A percentile compares a stretch with the other conserved stretches of the same genome.
Conservation (phyloP, 2,888 invertebrate genomes). For the Amphipyra tragopoginis region DNA sequence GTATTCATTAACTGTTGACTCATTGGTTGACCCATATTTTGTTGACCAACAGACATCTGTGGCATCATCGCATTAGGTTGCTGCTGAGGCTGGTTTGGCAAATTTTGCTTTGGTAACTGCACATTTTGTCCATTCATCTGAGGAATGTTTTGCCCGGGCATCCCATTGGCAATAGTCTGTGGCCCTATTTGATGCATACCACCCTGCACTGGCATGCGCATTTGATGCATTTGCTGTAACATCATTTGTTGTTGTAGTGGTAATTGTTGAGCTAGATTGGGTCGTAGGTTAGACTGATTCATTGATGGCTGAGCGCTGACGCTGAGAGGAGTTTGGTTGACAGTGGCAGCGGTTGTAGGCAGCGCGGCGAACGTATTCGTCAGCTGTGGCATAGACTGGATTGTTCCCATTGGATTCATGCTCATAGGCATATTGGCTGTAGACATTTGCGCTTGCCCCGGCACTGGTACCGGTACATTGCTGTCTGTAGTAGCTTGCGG, state of each 20-base stretch:
- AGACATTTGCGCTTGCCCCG: slow-evolving; percentile 79
- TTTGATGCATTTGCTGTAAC: slow-evolving; percentile 84
- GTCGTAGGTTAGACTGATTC: slow-evolving; percentile 76
- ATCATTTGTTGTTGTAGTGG: slow-evolving; percentile 80
- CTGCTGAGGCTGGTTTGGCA: slow-evolving; percentile 75
- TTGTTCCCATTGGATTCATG: slow-evolving; percentile 74
- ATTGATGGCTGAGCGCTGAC: slow-evolving; percentile 69
- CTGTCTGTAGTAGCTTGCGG: slow-evolving; percentile 78
- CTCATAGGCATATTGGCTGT: slow-evolving; percentile 78
- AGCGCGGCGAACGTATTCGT: slow-evolving; percentile 73
- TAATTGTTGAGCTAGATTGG: slow-evolving; percentile 72
- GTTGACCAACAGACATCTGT: slow-evolving; percentile 74
- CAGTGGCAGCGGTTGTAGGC: slow-evolving; percentile 72
- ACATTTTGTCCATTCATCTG: slow-evolving; percentile 73
- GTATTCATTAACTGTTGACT: slow-evolving; percentile 69
- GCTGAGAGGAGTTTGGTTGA: slow-evolving; percentile 70
- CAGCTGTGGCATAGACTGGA: slow-evolving; percentile 81
- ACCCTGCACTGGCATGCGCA: slow-evolving; percentile 78
- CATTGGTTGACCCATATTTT: slow-evolving; percentile 64
- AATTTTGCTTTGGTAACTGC: slow-evolving; percentile 72
- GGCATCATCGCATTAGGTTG: slow-evolving; percentile 71
- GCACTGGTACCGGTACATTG: slow-evolving; percentile 66
- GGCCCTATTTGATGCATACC: slow-evolving; percentile 77
- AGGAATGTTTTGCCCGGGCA: slow-evolving; percentile 65
- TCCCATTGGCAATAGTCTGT: slow-evolving; percentile 71